Conservation (phyloP, 2,113 vertebrate genomes). For the Lagopus muta region DNA sequence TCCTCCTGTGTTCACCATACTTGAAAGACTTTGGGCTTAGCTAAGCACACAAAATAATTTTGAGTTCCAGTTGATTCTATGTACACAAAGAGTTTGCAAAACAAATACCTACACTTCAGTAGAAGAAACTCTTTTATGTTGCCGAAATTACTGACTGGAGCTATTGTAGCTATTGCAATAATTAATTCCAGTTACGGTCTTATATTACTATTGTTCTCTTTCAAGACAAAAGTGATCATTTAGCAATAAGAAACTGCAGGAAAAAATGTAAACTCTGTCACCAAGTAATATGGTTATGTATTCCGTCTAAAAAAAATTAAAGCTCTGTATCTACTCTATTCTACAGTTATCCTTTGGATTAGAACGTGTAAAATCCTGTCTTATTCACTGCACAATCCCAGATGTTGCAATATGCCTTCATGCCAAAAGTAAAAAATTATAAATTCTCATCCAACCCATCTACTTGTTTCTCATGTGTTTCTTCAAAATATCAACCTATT, state of each 20-base stretch:
- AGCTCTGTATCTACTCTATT: neutral
- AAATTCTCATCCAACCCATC: neutral
- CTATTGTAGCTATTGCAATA: neutral
- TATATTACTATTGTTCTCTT: neutral
- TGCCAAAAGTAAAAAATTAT: neutral
- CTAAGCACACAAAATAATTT: neutral
- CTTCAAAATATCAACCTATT: neutral
- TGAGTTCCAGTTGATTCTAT: neutral
- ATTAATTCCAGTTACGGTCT: neutral
- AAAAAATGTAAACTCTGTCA: neutral
- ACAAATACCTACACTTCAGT: rapidly evolving
- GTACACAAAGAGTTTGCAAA: neutral
- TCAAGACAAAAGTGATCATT: neutral
- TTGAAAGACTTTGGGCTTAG: neutral
- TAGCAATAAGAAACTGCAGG: neutral
- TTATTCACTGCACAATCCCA: neutral
- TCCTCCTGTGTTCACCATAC: neutral
- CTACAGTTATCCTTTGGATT: neutral
- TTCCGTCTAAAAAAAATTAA: neutral
- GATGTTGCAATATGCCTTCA: neutral
- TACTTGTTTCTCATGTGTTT: rapidly evolving
- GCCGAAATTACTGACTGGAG: neutral
- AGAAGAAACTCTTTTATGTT: neutral
- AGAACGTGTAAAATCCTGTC: neutral
- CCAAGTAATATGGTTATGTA: neutral